A percentile compares a stretch with the other conserved stretches of the same genome.
Evolutionary conservation across 2,888 invertebrate species (phyloP).

Genomic region (Cepaea hortensis): DNA sequence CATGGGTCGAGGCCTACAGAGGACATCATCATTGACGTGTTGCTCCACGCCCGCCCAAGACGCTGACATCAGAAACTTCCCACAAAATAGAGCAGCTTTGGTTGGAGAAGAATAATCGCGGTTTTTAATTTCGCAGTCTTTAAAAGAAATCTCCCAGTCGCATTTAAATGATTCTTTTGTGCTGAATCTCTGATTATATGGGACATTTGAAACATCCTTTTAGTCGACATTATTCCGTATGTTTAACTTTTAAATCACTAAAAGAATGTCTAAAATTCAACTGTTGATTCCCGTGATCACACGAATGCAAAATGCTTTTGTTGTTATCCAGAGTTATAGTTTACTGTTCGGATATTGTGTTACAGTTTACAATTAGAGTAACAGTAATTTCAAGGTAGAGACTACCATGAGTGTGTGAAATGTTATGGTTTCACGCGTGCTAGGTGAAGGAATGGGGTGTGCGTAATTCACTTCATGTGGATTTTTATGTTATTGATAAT

Average conservation of each 20-base stretch:
- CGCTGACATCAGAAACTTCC: constrained; percentile 14
- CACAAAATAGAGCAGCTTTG: constrained; percentile 11
- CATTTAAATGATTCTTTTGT: constrained; percentile 21
- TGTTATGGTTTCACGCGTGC: too few relatives aligned
- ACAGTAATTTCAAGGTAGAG: too few relatives aligned
- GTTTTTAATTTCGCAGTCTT: constrained; percentile 11
- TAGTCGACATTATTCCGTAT: neutral
- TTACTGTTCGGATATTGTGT: too few relatives aligned
- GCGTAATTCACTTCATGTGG: too few relatives aligned
- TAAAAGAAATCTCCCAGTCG: neutral
- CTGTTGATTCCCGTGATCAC: neutral
- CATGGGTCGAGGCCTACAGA: neutral
- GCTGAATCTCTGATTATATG: neutral
- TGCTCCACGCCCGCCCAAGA: constrained; percentile 9
- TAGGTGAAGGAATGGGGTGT: too few relatives aligned
- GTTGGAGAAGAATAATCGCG: neutral
- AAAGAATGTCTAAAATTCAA: neutral
- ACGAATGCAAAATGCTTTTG: too few relatives aligned
- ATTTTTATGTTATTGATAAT: too few relatives aligned
- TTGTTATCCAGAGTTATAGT: too few relatives aligned
- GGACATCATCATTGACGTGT: constrained; percentile 10
- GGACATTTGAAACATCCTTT: constrained; percentile 8
- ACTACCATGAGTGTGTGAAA: too few relatives aligned
- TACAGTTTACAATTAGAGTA: too few relatives aligned
- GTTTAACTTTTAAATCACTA: neutral